Conservation (phyloP, 35 echinoderm and acorn worm genomes). For the Apostichopus parvimensis region DNA sequence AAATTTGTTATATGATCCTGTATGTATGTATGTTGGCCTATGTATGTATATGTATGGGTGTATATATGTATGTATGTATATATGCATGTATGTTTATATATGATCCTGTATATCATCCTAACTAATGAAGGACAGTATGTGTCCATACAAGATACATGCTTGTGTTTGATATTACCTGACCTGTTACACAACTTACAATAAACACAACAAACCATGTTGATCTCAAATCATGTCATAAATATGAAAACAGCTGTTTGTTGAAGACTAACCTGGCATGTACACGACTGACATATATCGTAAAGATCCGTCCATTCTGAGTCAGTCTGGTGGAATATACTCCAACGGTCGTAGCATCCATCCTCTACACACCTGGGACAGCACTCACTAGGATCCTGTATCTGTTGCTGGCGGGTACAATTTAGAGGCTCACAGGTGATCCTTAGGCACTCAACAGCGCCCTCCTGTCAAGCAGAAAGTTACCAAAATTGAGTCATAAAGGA, state of each 20-base stretch:
- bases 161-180: too few relatives aligned
- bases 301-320: conserved; percentile 59
- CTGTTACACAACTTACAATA: too few relatives aligned
- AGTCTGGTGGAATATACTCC: conserved; percentile 60
- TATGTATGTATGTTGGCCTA: too few relatives aligned
- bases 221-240: not conserved
- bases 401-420: conserved; percentile 54
- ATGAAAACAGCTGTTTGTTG: too few relatives aligned
- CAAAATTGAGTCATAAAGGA: not conserved
- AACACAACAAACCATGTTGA: too few relatives aligned
- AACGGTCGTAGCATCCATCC: conserved; percentile 74
- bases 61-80: too few relatives aligned
- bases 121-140: too few relatives aligned
- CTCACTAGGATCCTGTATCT: conserved; percentile 63
- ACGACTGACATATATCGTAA: conserved; percentile 67
- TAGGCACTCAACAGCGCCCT: conserved; percentile 74
- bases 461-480: conserved; percentile 31
- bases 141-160: too few relatives aligned
- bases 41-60: too few relatives aligned
- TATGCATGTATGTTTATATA: too few relatives aligned
- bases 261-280: conserved; percentile 72
- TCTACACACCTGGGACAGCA: conserved; percentile 79
- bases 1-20: too few relatives aligned
- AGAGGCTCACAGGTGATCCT: conserved; percentile 63
- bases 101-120: too few relatives aligned